Evolutionary conservation across 2,113 vertebrate species (phyloP).

Genomic region (Oncorhynchus mykiss): DNA sequence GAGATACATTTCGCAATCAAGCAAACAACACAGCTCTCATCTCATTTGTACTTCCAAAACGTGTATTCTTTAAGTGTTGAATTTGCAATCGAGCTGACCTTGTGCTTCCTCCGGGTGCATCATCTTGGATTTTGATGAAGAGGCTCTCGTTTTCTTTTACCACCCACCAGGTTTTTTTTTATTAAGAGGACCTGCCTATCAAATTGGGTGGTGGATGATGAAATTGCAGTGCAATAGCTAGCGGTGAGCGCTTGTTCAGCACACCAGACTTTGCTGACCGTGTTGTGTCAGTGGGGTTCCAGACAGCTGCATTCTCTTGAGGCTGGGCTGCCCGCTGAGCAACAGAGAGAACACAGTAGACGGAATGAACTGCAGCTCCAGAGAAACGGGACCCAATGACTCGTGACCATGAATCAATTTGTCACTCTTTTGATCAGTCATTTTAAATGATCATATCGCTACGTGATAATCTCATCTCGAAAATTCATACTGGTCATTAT

Average conservation of each 20-base stretch:
- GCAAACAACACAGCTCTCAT: no score
- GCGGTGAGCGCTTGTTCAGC: constrained; percentile 56
- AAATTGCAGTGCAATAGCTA: constrained; percentile 67
- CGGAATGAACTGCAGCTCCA: constrained; percentile 13
- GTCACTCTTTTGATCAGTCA: constrained; percentile 49
- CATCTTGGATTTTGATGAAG: constrained; percentile 62
- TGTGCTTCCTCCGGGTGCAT: constrained; percentile 61
- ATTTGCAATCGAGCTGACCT: constrained; percentile 65
- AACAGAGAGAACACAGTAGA: constrained; percentile 27
- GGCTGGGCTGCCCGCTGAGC: constrained; percentile 30
- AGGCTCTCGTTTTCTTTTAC: constrained; percentile 50
- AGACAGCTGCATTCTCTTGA: constrained; percentile 46
- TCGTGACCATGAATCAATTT: constrained; percentile 51
- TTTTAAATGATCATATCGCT: constrained; percentile 34
- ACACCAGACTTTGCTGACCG: constrained; percentile 39
- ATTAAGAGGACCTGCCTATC: constrained; percentile 71
- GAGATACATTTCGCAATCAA: constrained; percentile 55
- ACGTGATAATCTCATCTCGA: background rate
- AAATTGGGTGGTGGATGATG: constrained; percentile 71
- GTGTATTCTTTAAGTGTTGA: constrained; percentile 52
- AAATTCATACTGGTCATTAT: constrained; percentile 2
- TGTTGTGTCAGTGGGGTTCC: constrained; percentile 58
- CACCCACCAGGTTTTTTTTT: constrained; percentile 48
- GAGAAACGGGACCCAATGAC: background rate
- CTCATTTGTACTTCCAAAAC: constrained; percentile 54